These are phyloP conservation scores for Sapayoa aenigma DNA, from an alignment of 2,113 vertebrate genomes.

Conservation along the genomic window DNA sequence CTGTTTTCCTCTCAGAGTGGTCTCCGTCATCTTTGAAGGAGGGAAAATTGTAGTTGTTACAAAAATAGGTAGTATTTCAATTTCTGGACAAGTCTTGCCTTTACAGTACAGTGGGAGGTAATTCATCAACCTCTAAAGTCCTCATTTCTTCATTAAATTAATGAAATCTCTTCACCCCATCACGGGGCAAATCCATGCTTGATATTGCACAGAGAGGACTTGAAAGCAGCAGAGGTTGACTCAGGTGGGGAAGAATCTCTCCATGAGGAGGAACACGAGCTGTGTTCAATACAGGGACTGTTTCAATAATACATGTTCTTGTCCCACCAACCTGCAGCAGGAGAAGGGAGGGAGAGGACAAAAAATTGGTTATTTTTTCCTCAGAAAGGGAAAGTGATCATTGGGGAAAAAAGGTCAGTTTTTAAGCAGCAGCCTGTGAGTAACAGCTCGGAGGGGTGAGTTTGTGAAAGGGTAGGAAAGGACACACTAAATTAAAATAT, in stretches of 20 bases:
- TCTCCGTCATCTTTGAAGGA: conserved; percentile 18
- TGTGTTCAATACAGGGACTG: not conserved
- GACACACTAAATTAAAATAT: not conserved
- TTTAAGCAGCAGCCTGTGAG: not conserved
- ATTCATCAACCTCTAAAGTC: conserved; percentile 6
- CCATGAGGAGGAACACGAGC: not conserved
- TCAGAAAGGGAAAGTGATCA: not conserved
- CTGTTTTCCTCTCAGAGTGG: not conserved
- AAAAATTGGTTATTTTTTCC: not conserved
- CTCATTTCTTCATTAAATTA: conserved; percentile 13
- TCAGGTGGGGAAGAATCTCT: not conserved
- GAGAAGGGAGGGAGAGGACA: not conserved
- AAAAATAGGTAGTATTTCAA: conserved; percentile 40
- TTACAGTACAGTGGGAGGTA: conserved; percentile 50
- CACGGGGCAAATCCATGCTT: not conserved
- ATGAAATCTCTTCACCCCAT: conserved; percentile 35
- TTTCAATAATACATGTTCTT: conserved; percentile 82
- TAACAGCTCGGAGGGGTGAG: not conserved
- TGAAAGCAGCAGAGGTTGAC: conserved; percentile 12
- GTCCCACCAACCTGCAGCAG: conserved; percentile 79
- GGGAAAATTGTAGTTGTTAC: not conserved
- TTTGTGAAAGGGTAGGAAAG: not conserved
- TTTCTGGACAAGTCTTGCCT: conserved; percentile 8
- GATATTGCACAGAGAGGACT: conserved; percentile 50
- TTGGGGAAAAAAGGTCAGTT: accelerated